Evolutionary conservation across 2,797 vertebrate species (phyloP).

Genomic region (Molossus molossus): DNA sequence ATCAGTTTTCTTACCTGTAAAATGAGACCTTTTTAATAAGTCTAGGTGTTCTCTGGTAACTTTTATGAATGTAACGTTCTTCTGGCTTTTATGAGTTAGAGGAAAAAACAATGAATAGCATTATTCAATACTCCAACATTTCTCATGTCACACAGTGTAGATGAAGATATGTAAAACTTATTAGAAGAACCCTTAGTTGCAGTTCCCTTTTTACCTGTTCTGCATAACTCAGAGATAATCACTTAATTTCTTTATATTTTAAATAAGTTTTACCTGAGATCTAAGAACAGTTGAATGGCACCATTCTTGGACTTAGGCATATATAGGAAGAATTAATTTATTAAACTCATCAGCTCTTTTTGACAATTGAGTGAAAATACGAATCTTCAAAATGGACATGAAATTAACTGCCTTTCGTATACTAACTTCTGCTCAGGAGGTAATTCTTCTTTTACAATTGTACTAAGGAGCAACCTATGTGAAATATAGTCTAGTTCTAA

Average conservation of each 20-base stretch:
- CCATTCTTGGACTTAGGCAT: background rate
- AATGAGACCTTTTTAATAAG: background rate
- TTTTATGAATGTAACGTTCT: background rate
- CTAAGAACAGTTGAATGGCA: background rate
- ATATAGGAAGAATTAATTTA: background rate
- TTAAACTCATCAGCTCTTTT: background rate
- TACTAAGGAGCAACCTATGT: background rate
- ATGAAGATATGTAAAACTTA: background rate
- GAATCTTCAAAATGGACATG: background rate
- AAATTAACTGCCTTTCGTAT: background rate
- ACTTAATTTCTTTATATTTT: constrained; percentile 7
- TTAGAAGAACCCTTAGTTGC: background rate
- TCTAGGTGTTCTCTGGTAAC: background rate
- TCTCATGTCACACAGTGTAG: background rate
- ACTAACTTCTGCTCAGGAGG: constrained; percentile 7
- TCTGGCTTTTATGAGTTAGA: background rate
- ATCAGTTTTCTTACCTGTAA: background rate
- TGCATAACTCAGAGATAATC: background rate
- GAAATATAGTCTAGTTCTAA: background rate
- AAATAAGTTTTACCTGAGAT: background rate
- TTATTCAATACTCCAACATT: background rate
- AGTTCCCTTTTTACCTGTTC: background rate
- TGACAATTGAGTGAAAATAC: background rate
- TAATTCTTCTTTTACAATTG: background rate
- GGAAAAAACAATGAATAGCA: background rate